These are phyloP conservation scores for Eutolmus rufibarbis DNA, from an alignment of 2,888 invertebrate genomes.

Conservation along the genomic window DNA sequence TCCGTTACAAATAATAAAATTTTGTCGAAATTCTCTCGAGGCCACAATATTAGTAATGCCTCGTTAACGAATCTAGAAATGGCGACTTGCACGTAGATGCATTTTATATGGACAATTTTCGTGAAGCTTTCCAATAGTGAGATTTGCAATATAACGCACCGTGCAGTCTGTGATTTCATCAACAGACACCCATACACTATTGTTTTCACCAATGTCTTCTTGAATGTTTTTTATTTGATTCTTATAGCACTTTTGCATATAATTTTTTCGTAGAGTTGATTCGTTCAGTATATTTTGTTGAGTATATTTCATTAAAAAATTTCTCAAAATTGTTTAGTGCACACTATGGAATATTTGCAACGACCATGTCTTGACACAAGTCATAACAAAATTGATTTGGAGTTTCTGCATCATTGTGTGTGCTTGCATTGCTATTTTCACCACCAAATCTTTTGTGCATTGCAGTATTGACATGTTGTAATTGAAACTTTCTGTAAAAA, in stretches of 20 bases:
- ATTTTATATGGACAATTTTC: background rate
- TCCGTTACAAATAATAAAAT: slow-evolving; percentile 31
- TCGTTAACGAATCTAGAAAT: background rate
- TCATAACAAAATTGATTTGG: no score
- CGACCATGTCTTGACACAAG: no score
- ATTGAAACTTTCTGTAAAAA: no score
- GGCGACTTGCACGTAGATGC: no score
- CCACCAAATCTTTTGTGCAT: no score
- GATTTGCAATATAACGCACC: background rate
- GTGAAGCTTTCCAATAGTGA: background rate
- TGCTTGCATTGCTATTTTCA: no score
- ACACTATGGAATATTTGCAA: no score
- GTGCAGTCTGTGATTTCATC: slow-evolving; percentile 21
- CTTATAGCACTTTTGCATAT: background rate
- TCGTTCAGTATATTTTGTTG: background rate
- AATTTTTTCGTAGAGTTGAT: background rate
- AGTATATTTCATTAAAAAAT: background rate
- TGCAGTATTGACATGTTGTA: no score
- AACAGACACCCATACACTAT: slow-evolving; percentile 1
- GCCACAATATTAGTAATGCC: background rate
- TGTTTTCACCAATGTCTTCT: background rate
- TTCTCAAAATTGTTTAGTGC: no score
- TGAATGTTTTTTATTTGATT: background rate
- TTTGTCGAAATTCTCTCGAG: background rate
- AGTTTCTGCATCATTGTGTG: no score